Evolutionary conservation across 2,888 invertebrate species (phyloP).

Genomic region (Erebia aethiops): DNA sequence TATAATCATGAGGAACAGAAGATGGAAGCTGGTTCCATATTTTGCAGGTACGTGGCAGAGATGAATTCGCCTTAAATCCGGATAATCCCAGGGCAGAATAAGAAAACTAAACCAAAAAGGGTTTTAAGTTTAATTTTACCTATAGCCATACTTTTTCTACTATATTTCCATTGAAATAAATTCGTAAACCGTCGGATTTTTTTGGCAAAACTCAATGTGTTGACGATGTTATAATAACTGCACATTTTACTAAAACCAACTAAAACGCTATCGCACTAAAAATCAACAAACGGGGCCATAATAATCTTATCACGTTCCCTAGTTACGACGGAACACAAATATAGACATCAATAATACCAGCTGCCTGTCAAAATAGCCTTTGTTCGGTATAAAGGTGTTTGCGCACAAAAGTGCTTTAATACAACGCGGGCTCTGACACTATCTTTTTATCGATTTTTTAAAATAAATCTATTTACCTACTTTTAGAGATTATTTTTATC

Average conservation of each 20-base stretch:
- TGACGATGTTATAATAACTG: constrained; percentile 20
- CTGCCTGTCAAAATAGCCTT: constrained; percentile 76
- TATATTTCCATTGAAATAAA: background rate
- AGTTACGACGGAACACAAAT: constrained; percentile 42
- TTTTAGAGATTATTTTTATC: constrained; percentile 9
- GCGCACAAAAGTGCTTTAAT: constrained; percentile 60
- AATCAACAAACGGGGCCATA: constrained; percentile 45
- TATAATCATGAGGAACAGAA: too few relatives aligned
- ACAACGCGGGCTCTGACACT: constrained; percentile 54
- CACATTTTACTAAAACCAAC: constrained; percentile 11
- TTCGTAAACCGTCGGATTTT: background rate
- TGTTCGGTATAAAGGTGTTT: constrained; percentile 77
- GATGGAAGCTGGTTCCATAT: too few relatives aligned
- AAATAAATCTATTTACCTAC: constrained; percentile 55
- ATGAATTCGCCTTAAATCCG: too few relatives aligned
- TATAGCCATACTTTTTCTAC: background rate
- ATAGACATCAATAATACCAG: constrained; percentile 64
- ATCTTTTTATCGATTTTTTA: constrained; percentile 75
- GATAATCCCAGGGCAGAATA: too few relatives aligned
- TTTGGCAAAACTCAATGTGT: constrained; percentile 20
- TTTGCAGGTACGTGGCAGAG: too few relatives aligned
- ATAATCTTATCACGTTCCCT: constrained; percentile 45
- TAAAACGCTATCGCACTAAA: constrained; percentile 40
- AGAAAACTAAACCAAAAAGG: too few relatives aligned
- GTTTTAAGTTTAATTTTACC: background rate